Evolutionary conservation across 2,797 vertebrate species (phyloP).

Genomic region (Fundulus diaphanus): DNA sequence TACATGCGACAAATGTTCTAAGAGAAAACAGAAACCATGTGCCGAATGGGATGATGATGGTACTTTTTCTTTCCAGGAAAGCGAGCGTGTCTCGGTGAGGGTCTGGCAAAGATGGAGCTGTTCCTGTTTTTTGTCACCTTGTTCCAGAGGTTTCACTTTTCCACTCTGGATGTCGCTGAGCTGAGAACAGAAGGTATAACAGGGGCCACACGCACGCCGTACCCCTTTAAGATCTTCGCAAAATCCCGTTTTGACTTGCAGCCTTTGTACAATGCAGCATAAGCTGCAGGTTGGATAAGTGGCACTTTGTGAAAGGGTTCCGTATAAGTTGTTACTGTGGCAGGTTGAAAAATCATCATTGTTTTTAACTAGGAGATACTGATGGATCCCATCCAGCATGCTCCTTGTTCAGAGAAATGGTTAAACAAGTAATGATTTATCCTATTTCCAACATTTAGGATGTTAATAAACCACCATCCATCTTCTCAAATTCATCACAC

Average conservation of each 20-base stretch:
- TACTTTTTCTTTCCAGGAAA: slow-evolving; percentile 78
- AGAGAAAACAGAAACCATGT: neutral
- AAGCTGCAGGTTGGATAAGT: neutral
- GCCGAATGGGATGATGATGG: neutral
- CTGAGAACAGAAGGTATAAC: slow-evolving; percentile 71
- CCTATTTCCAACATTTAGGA: neutral
- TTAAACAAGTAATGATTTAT: neutral
- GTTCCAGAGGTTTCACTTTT: slow-evolving; percentile 87
- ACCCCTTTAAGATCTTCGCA: slow-evolving; percentile 78
- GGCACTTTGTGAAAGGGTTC: neutral
- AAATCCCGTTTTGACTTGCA: slow-evolving; percentile 54
- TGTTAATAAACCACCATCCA: neutral
- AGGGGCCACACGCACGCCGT: slow-evolving; percentile 81
- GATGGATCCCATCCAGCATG: neutral
- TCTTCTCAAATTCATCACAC: neutral
- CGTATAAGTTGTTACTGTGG: neutral
- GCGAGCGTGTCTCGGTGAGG: slow-evolving; percentile 84
- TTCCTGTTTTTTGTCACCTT: slow-evolving; percentile 81
- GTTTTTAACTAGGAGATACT: neutral
- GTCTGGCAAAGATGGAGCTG: slow-evolving; percentile 83
- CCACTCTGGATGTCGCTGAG: slow-evolving; percentile 54
- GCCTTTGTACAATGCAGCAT: neutral
- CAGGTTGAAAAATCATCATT: neutral
- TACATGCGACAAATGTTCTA: neutral
- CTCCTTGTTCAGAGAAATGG: neutral